These are phyloP conservation scores for Rhinolophus ferrumequinum DNA, from an alignment of 2,113 vertebrate genomes.

Conservation along the genomic window DNA sequence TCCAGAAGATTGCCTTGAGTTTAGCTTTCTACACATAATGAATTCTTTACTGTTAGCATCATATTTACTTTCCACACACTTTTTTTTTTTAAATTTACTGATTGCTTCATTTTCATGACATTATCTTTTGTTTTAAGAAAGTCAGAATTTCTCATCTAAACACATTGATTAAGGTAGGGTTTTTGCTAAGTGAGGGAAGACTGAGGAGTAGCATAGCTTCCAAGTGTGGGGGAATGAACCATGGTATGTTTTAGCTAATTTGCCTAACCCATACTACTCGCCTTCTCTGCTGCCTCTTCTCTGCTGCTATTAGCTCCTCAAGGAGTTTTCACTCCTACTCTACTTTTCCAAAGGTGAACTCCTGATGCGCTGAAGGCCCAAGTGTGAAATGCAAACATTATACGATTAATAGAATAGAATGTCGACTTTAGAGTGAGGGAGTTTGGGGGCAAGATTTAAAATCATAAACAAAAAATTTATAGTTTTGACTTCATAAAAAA, in stretches of 20 bases:
- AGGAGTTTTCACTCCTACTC: neutral
- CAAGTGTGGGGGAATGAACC: neutral
- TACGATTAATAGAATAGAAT: neutral
- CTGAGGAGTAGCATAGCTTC: neutral
- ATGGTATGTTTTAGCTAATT: neutral
- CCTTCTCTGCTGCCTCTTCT: neutral
- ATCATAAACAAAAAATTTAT: neutral
- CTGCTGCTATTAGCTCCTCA: neutral
- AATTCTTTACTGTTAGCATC: neutral
- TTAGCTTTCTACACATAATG: neutral
- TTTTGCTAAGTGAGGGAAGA: neutral
- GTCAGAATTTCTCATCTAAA: neutral
- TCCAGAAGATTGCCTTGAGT: neutral
- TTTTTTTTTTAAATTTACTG: neutral
- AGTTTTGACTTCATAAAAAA: neutral
- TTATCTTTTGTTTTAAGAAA: neutral
- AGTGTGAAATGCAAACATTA: neutral
- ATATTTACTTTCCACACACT: neutral
- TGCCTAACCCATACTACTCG: neutral
- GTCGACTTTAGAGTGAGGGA: neutral
- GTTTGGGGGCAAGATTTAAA: conserved; percentile 15
- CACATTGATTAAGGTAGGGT: neutral
- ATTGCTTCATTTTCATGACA: neutral
- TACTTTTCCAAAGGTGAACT: neutral
- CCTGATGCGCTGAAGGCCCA: neutral